Conservation (phyloP, 1,140 invertebrate species). For the Aphaenogaster ashmeadi region DNA sequence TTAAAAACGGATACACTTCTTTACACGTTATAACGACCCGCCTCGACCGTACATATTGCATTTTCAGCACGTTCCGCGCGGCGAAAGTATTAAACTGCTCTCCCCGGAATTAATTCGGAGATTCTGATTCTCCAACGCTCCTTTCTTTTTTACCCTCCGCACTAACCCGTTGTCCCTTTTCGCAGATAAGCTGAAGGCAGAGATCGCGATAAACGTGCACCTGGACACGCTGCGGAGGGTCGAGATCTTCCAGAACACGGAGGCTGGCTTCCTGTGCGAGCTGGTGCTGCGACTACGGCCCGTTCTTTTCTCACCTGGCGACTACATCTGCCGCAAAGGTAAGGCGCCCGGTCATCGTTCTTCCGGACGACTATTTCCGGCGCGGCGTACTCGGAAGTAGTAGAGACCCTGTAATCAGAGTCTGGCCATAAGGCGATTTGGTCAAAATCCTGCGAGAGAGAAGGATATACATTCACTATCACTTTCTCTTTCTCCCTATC, state of each 20-base stretch:
- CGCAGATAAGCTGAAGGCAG: slow-evolving; percentile 98
- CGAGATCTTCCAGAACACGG: slow-evolving; percentile 99
- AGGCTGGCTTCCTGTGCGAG: slow-evolving; percentile 99
- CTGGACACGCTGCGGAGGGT: slow-evolving; percentile 99
- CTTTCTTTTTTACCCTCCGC: background rate
- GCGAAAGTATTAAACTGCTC: background rate
- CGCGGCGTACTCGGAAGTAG: background rate
- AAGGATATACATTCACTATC: too few relatives aligned
- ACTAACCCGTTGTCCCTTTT: slow-evolving; percentile 49
- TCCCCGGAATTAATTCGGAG: background rate
- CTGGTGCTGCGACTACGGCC: slow-evolving; percentile 97
- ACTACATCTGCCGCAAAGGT: slow-evolving; percentile 99
- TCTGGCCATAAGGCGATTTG: too few relatives aligned
- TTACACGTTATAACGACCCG: background rate
- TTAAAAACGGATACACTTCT: background rate
- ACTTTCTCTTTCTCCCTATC: too few relatives aligned
- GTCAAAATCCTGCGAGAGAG: too few relatives aligned
- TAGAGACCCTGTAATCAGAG: background rate
- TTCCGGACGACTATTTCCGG: background rate
- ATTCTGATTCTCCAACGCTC: background rate
- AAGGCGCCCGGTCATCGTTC: slow-evolving; percentile 72
- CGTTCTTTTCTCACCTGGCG: slow-evolving; percentile 98
- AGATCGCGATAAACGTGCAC: slow-evolving; percentile 99
- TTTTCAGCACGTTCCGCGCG: background rate
- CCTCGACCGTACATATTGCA: background rate